phyloP scores from a whole-genome alignment of 2,113 vertebrate species.

The Microcebus lehilahytsara region DNA sequence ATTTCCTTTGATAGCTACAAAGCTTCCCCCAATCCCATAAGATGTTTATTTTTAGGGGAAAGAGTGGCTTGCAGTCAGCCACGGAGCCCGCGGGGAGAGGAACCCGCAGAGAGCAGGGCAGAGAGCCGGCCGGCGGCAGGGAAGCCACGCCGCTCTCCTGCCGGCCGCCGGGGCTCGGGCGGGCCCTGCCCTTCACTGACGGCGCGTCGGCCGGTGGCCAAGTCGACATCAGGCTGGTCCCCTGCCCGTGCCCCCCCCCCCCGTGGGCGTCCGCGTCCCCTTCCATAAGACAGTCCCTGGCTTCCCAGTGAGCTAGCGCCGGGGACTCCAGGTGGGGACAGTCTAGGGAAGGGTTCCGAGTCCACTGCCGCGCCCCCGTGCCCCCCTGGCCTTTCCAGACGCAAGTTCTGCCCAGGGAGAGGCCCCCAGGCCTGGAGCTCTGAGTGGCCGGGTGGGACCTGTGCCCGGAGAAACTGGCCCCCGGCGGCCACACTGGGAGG shows the following conservation, averaged over 20 bases:
- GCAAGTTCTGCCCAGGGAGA: background rate
- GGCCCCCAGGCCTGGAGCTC: slow-evolving; percentile 32
- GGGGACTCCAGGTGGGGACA: background rate
- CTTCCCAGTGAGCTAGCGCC: background rate
- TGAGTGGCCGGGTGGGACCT: slow-evolving; percentile 13
- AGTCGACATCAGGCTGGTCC: background rate
- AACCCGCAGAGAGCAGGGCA: slow-evolving; percentile 61
- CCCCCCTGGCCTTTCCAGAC: slow-evolving; percentile 2
- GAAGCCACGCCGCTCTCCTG: background rate
- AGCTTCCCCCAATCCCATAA: slow-evolving; percentile 83
- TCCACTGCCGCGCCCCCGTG: background rate
- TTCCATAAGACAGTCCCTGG: background rate
- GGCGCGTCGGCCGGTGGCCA: background rate
- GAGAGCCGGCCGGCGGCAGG: slow-evolving; percentile 34
- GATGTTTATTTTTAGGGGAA: slow-evolving; percentile 85
- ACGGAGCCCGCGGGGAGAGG: slow-evolving; percentile 68
- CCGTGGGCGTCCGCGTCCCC: background rate
- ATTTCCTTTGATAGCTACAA: slow-evolving; percentile 84
- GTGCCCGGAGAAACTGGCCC: slow-evolving; percentile 44
- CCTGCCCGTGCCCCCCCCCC: background rate
- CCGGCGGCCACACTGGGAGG: background rate
- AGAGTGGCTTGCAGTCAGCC: slow-evolving; percentile 85
- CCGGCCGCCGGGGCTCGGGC: background rate
- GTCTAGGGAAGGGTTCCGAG: background rate
- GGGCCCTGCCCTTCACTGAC: background rate